Evolutionary conservation across 2,113 vertebrate species (phyloP).

Genomic region (Nematolebias whitei): DNA sequence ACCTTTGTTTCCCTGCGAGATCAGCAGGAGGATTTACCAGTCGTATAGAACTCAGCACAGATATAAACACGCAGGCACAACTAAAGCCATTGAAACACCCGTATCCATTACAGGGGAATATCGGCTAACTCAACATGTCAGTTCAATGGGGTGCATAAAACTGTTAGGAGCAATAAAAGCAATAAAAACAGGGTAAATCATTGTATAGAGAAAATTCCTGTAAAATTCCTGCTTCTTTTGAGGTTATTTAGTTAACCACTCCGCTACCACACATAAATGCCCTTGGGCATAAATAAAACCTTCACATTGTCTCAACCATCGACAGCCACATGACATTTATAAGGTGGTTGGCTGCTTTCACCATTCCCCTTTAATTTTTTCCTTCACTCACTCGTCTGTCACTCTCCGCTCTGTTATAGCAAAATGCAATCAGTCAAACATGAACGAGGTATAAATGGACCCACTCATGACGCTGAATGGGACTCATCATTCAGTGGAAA

Average conservation of each 20-base stretch:
- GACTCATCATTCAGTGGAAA: slow-evolving; percentile 47
- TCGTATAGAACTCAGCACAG: slow-evolving; percentile 36
- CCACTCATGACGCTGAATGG: slow-evolving; percentile 40
- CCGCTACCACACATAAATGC: slow-evolving; percentile 6
- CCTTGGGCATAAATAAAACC: slow-evolving; percentile 32
- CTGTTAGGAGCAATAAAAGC: slow-evolving; percentile 54
- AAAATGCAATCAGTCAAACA: slow-evolving; percentile 50
- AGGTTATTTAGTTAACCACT: slow-evolving; percentile 49
- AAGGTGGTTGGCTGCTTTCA: slow-evolving; percentile 21
- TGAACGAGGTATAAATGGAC: slow-evolving; percentile 49
- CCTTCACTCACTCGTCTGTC: slow-evolving; percentile 15
- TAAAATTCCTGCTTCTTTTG: slow-evolving; percentile 45
- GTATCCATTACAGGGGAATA: slow-evolving; percentile 14
- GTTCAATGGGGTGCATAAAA: slow-evolving; percentile 49
- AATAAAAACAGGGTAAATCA: slow-evolving; percentile 18
- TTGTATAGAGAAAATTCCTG: slow-evolving; percentile 28
- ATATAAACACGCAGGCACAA: slow-evolving; percentile 14
- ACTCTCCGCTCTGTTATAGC: slow-evolving; percentile 1
- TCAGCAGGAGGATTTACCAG: slow-evolving; percentile 51
- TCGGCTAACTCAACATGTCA: slow-evolving; percentile 48
- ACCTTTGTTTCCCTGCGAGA: slow-evolving; percentile 24
- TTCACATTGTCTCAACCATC: slow-evolving; percentile 1
- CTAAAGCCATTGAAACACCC: slow-evolving; percentile 40
- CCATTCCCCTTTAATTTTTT: slow-evolving; percentile 2
- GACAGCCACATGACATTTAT: slow-evolving; percentile 46